Conservation (phyloP, 1,140 invertebrate genomes). For the Patella vulgata region DNA sequence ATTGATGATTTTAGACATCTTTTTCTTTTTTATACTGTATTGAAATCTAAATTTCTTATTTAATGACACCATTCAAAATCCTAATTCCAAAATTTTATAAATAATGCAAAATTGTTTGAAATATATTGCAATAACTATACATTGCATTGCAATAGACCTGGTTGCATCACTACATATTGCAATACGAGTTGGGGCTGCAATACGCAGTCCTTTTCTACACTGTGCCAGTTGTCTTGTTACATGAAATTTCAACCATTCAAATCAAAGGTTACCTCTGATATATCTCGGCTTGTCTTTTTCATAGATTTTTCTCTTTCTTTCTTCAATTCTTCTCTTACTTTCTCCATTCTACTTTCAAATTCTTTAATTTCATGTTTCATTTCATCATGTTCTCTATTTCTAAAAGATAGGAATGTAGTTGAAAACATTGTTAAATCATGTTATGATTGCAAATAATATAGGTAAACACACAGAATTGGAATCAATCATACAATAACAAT, state of each 20-base stretch:
- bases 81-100: too few species aligned
- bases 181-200: not conserved
- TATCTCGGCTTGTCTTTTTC: constrained; percentile 52
- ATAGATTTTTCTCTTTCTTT: constrained; percentile 55
- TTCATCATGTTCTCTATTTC: constrained; percentile 50
- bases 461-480: not conserved
- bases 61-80: too few species aligned
- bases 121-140: too few species aligned
- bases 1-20: too few species aligned
- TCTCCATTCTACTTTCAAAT: constrained; percentile 53
- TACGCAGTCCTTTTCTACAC: too few species aligned
- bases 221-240: too few species aligned
- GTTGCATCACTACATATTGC: not conserved
- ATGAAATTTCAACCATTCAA: not conserved
- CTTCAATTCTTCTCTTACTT: constrained; percentile 49
- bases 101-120: too few species aligned
- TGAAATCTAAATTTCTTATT: too few species aligned
- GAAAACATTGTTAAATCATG: not conserved
- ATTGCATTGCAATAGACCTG: not conserved
- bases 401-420: constrained; percentile 30
- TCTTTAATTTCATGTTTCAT: constrained; percentile 49
- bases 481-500: not conserved
- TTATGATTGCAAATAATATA: not conserved
- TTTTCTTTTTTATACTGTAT: too few species aligned
- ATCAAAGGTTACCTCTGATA: constrained; percentile 60